Percentiles rank a stretch among this genome's conserved stretches.
Evolutionary conservation across 2,113 vertebrate species (phyloP).

Genomic region (Psittacula cyanocephala): DNA sequence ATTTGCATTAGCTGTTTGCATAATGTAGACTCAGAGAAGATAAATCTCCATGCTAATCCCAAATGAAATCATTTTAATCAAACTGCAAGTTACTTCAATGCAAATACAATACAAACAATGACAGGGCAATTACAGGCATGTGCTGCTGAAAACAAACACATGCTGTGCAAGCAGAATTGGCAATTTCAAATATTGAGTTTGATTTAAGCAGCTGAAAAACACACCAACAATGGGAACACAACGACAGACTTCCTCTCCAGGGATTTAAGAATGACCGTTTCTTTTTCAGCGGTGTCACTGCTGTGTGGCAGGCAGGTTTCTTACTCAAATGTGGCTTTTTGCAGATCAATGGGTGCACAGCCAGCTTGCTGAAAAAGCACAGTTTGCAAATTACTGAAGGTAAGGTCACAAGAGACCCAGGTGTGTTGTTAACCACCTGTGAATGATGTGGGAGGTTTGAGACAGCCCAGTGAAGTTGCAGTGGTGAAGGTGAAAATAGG

Average conservation of each 20-base stretch:
- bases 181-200: slow-evolving; percentile 21
- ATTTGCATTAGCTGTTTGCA: slow-evolving; percentile 18
- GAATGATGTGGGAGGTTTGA: not conserved
- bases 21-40: not conserved
- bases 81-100: slow-evolving; percentile 37
- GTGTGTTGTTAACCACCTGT: not conserved
- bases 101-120: slow-evolving; percentile 46
- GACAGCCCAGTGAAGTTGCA: not conserved
- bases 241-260: not conserved
- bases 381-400: not conserved
- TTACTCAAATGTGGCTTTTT: not conserved
- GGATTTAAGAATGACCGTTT: not conserved
- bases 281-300: not conserved
- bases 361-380: not conserved
- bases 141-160: slow-evolving; percentile 52
- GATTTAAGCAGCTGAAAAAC: not conserved
- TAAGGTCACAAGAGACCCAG: not conserved
- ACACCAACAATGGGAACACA: not conserved
- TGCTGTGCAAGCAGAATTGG: slow-evolving; percentile 27
- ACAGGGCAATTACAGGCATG: slow-evolving; percentile 25
- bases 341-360: not conserved
- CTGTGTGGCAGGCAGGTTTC: not conserved
- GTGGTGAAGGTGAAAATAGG: not conserved
- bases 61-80: slow-evolving; percentile 42
- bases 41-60: slow-evolving; percentile 16